These are phyloP conservation scores for Nanger granti DNA, from an alignment of 2,113 vertebrate species.

Conservation along the genomic window DNA sequence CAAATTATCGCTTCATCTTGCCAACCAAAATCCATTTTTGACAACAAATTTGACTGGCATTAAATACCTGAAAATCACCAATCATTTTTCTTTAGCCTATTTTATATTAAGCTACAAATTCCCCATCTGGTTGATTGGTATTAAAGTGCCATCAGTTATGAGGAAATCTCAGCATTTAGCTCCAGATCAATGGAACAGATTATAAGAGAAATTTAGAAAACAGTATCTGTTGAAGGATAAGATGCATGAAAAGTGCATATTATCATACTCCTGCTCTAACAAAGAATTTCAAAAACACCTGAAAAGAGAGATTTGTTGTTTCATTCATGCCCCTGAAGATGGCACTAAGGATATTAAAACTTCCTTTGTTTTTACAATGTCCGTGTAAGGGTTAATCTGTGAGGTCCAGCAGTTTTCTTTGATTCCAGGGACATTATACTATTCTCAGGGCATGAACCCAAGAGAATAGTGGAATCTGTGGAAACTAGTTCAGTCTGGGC, in stretches of 20 bases:
- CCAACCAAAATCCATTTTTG: neutral
- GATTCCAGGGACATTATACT: neutral
- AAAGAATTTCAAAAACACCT: neutral
- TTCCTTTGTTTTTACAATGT: neutral
- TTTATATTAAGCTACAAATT: neutral
- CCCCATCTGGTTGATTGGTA: neutral
- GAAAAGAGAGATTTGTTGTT: neutral
- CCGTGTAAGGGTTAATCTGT: constrained; percentile 12
- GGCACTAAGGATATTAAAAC: constrained; percentile 29
- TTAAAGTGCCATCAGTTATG: neutral
- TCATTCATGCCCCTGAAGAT: constrained; percentile 31
- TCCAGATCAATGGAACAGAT: neutral
- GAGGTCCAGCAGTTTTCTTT: neutral
- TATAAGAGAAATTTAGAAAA: neutral
- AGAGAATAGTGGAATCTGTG: neutral
- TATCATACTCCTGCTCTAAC: neutral
- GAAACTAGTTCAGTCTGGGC: constrained; percentile 3
- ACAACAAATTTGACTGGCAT: neutral
- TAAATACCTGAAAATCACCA: neutral
- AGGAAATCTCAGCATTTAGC: neutral
- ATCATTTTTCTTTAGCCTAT: neutral
- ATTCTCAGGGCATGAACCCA: neutral
- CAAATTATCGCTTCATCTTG: neutral
- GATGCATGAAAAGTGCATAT: neutral
- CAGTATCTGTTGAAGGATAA: neutral